Conservation (phyloP, 2,888 invertebrate genomes). For the Anthophora plumipes region DNA sequence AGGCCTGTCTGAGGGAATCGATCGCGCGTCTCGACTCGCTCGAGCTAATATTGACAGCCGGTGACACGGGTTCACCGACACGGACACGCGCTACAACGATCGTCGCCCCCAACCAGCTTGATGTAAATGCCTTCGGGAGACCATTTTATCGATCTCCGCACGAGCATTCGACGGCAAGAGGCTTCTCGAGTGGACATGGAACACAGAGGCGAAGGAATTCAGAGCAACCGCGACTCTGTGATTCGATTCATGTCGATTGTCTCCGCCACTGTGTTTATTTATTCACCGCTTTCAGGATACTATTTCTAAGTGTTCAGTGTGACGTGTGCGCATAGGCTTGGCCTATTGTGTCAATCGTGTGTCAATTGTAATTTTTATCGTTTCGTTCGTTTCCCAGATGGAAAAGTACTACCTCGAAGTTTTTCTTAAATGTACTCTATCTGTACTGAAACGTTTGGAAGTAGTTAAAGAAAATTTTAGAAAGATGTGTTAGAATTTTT, state of each 20-base stretch:
- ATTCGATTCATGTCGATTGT: conserved; percentile 11
- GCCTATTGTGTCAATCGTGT: background rate
- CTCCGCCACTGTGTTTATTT: background rate
- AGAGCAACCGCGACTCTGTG: background rate
- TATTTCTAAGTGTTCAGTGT: background rate
- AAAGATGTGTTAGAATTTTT: too few relatives aligned
- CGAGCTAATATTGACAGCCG: conserved; percentile 57
- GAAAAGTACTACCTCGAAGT: too few relatives aligned
- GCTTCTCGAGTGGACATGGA: background rate
- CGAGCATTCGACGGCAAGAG: background rate
- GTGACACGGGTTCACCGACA: conserved; percentile 55
- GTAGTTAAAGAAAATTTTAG: too few relatives aligned
- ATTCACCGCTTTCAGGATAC: background rate
- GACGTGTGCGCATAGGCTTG: background rate
- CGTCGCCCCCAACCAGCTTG: background rate
- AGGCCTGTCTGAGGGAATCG: conserved; percentile 38
- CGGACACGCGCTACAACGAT: conserved; percentile 16
- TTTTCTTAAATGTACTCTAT: too few relatives aligned
- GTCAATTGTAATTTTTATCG: background rate
- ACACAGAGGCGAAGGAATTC: conserved; percentile 6
- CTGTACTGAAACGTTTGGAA: too few relatives aligned
- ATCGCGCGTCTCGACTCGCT: conserved; percentile 34
- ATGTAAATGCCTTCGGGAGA: conserved; percentile 19
- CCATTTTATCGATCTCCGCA: conserved; percentile 11
- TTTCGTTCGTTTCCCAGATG: background rate